These are phyloP conservation scores for Nephrotoma appendiculata DNA, from an alignment of 2,888 invertebrate genomes.

Conservation along the genomic window DNA sequence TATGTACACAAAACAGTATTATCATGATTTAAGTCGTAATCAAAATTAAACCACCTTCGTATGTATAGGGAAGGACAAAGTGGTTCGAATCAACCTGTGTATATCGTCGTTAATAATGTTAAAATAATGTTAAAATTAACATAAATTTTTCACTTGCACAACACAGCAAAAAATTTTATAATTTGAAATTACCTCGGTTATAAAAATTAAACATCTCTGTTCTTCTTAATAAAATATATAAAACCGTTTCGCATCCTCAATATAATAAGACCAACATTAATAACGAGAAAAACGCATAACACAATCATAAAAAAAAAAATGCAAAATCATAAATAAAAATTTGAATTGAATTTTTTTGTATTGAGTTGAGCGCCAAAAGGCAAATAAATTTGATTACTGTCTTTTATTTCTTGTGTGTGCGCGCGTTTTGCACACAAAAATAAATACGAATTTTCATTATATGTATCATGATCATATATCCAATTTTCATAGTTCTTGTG, in stretches of 20 bases:
- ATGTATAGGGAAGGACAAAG: background rate
- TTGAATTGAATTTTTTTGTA: background rate
- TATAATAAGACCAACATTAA: background rate
- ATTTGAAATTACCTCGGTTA: background rate
- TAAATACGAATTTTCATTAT: background rate
- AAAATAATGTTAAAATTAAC: background rate
- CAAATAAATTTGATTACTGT: background rate
- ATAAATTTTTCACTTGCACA: background rate
- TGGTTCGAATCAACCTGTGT: background rate
- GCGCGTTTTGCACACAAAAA: background rate
- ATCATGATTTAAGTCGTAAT: background rate
- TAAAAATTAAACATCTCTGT: background rate
- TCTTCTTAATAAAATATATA: background rate
- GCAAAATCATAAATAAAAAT: background rate
- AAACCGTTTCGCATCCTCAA: slow-evolving; percentile 2
- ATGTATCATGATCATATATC: background rate
- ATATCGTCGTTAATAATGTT: background rate
- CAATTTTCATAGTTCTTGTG: background rate
- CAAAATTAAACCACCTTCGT: background rate
- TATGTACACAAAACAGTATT: background rate
- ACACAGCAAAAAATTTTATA: background rate
- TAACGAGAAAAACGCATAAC: background rate
- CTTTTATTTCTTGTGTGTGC: background rate
- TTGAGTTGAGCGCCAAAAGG: background rate
- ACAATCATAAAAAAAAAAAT: background rate